Conservation (phyloP, 2,113 vertebrate species). For the Choloepus hoffmanni region DNA sequence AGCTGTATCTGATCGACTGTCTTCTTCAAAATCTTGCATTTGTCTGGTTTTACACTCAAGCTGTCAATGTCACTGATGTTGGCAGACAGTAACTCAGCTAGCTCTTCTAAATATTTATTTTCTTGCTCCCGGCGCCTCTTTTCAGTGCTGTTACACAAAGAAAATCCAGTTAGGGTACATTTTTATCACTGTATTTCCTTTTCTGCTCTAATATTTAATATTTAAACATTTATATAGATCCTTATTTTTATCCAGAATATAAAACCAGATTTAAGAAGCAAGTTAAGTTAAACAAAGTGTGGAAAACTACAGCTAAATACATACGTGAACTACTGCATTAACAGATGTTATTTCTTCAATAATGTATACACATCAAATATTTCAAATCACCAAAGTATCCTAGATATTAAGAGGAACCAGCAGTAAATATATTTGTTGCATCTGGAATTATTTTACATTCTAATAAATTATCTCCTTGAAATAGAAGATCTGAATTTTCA, state of each 20-base stretch:
- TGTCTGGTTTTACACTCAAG: conserved; percentile 95
- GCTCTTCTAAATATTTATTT: conserved; percentile 95
- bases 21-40: conserved; percentile 96
- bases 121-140: conserved; percentile 96
- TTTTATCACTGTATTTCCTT: conserved; percentile 14
- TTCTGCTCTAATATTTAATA: conserved; percentile 46
- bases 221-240: conserved; percentile 22
- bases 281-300: not conserved
- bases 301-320: conserved; percentile 50
- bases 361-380: not conserved
- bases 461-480: conserved; percentile 5
- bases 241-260: conserved; percentile 34
- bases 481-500: conserved; percentile 50
- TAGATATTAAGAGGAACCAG: conserved; percentile 17
- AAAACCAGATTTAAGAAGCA: conserved; percentile 52
- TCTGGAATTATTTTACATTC: conserved; percentile 15
- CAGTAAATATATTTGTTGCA: not conserved
- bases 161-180: conserved; percentile 60
- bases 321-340: not conserved
- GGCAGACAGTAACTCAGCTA: conserved; percentile 95
- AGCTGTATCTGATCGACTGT: conserved; percentile 98
- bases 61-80: conserved; percentile 96
- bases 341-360: not conserved
- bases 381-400: conserved; percentile 1
- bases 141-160: conserved; percentile 89